Evolutionary conservation across 2,113 vertebrate genomes (phyloP), one percentile per base, ranked within the genome.

Genomic region (Eubucco bourcierii): DNA sequence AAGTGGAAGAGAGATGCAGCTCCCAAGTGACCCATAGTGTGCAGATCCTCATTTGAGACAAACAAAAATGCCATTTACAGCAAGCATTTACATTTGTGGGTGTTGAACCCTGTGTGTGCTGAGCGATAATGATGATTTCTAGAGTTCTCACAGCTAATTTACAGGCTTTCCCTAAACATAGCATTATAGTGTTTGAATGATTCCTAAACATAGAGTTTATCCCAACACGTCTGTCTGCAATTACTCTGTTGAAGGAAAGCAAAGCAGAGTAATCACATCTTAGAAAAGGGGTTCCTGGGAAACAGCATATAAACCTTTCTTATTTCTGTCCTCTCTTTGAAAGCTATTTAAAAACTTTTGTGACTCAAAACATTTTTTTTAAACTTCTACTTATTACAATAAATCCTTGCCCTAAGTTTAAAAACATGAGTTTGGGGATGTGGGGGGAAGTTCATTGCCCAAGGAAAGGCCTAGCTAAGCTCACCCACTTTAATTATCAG

Each of bases 201-300:
- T 61, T 94, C 90, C 83, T 91, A 93, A 91, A 92, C 90, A 88
- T 31, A 84, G 71, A 93, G 70, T 86, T 95, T 72, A 90, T 88
- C 93, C 83, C 72, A 88, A 86, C 73, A 78, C 3, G 20, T 39
- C 80, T 76, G 66, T 24, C 75, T 88, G 88, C 72, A 94, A 96
- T 95, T 95, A 92, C 68, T 66, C 63, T 66, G 74, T 4, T 79
- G 74, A 84, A 88, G 63, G 58, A 87, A 95, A 92, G 79, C 84
- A 89, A 89, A 94, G 63, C 61, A 85, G 52, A 81, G 50, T 65
- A 92, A 90, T 92, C 80, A 88, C 59, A 87, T 87, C 71, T 84
- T 39, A 79, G 67, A 27, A 55, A 66, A 93, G 55, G 58, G 44
- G 79, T 79, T 87, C 93, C 94, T 92, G 63, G 78, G 66, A 90